These are phyloP conservation scores for Acronicta leporina DNA, from an alignment of 2,888 invertebrate species.

Conservation along the genomic window DNA sequence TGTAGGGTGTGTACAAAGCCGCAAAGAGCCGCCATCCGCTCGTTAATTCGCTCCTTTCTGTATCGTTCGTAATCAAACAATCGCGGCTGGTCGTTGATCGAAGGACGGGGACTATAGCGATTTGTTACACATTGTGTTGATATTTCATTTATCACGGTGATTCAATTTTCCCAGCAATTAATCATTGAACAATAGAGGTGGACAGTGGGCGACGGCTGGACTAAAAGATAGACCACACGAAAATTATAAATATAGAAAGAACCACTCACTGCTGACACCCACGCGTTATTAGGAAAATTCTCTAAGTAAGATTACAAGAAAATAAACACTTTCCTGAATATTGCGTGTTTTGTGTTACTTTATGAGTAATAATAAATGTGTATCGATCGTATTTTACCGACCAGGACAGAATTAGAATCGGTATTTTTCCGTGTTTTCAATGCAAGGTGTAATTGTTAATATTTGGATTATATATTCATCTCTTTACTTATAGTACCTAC, in stretches of 20 bases:
- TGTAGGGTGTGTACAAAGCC: conserved; percentile 39
- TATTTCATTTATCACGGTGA: conserved; percentile 77
- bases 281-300: conserved; percentile 7
- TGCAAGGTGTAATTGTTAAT: too few species aligned
- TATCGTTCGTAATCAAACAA: conserved; percentile 63
- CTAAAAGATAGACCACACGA: conserved; percentile 29
- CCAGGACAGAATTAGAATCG: too few species aligned
- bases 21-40: conserved; percentile 40
- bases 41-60: conserved; percentile 53
- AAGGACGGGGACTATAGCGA: conserved; percentile 62
- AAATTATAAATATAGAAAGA: conserved; percentile 29
- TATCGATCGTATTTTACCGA: too few species aligned
- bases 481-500: too few species aligned
- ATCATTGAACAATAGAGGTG: conserved; percentile 71
- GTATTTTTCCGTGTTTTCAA: too few species aligned
- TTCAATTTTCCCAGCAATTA: conserved; percentile 78
- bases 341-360: too few species aligned
- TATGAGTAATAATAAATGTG: too few species aligned
- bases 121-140: conserved; percentile 76
- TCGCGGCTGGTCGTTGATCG: conserved; percentile 57
- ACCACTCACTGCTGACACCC: conserved; percentile 4
- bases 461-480: too few species aligned
- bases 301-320: too few species aligned
- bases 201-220: conserved; percentile 54
- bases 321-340: too few species aligned